Base-by-base conservation (phyloP, 2,888 invertebrate genomes). In the Gymnosoma rotundatum region DNA sequence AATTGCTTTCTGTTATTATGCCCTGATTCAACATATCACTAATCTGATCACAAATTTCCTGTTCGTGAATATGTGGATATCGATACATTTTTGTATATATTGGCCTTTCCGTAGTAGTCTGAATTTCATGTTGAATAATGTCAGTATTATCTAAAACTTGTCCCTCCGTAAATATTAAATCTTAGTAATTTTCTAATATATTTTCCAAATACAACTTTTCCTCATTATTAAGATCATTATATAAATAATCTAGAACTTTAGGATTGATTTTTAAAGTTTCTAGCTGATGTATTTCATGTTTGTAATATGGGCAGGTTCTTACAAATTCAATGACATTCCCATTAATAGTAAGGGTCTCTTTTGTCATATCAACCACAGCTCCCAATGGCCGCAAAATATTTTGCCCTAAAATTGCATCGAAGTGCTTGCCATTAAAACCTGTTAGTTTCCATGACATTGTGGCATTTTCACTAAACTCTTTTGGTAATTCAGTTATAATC, bases 391-490 rank as follows among this genome's bases (percentile, higher is more conserved):
- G 63, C 10, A 78, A 63, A 48, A 78, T 54, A 56, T 78, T 78
- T 52, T 78, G 70, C 10, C 70, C 70, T 52, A 78, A 70, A 63
- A 78, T 61, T 8, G 64, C 72, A 7, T 66, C 38, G 42, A 42
- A 42, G 7, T 42, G 42, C 42, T 42, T 42, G 42, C 42, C 42
- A 42, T 42, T 42, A 42, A 42, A 42, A 42, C 7, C 42, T 9
- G 74, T 73, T 14, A 83, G 18, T 61, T 83, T 73, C 73, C 78
- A 83, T 3, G 74, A 79, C 78, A 79, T 83, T 36, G 67, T 74
- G n/a, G 76, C 78, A 48, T 78, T 25, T 48, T 64, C 69, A 54
- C 25, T 20, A 54, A 82, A 82, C 16, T 83, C 67, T 18, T 2
- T 52, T 0, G 83, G 72, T 45, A 80, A 14, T 61, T 69, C 20